Percentiles rank a stretch among this genome's conserved stretches.
Conservation (phyloP, 2,888 invertebrate genomes). For the Eristalinus aeneus region DNA sequence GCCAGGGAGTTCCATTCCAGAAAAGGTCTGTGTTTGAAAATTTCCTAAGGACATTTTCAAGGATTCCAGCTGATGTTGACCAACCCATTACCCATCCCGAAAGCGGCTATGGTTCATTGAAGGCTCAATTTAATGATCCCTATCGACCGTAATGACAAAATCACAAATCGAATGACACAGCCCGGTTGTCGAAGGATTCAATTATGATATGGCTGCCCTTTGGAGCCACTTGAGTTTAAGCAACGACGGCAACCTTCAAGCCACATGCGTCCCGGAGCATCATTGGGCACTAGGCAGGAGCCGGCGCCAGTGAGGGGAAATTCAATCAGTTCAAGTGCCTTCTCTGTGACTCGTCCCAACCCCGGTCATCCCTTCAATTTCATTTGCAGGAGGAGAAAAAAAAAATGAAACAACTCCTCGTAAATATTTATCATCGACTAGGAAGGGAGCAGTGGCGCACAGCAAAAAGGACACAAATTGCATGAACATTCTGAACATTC, state of each 20-base stretch:
- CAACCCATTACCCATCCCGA: not conserved
- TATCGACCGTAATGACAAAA: not conserved
- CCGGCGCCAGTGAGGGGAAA: not conserved
- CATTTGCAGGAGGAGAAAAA: not conserved
- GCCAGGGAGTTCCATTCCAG: too few relatives aligned
- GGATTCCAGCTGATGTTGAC: too few relatives aligned
- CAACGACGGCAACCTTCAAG: not conserved
- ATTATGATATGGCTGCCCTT: not conserved
- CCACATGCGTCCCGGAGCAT: too few relatives aligned
- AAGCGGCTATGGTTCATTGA: not conserved
- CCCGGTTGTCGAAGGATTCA: not conserved
- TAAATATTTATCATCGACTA: not conserved
- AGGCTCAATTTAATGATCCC: not conserved
- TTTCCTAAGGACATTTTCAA: too few relatives aligned
- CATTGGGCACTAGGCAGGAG: too few relatives aligned
- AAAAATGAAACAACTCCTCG: not conserved
- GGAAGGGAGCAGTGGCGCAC: not conserved
- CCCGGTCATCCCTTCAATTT: not conserved
- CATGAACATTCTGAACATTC: not conserved
- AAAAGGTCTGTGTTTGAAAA: too few relatives aligned
- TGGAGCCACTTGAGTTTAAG: not conserved
- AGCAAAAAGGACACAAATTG: not conserved
- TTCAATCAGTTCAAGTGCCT: constrained; percentile 15
- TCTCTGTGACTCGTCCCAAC: not conserved
- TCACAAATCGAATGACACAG: not conserved